Evolutionary conservation across 2,797 vertebrate species (phyloP).

Genomic region (Cossypha niveicapilla): DNA sequence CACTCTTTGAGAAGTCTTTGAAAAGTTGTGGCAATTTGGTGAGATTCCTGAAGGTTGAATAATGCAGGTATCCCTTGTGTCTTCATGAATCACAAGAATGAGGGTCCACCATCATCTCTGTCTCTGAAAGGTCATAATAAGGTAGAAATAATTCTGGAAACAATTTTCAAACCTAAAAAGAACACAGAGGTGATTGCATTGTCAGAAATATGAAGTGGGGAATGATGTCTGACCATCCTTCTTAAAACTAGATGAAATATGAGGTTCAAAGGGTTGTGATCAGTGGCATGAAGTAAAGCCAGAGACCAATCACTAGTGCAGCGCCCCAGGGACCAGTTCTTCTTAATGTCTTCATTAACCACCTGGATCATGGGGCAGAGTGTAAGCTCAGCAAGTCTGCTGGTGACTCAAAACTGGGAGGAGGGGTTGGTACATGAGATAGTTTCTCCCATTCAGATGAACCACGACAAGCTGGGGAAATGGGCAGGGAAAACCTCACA

Average conservation of each 20-base stretch:
- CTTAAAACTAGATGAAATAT: neutral
- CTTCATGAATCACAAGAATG: neutral
- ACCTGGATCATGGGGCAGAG: neutral
- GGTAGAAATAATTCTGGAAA: neutral
- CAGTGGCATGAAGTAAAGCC: neutral
- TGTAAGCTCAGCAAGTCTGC: neutral
- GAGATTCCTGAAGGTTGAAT: neutral
- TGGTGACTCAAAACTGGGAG: neutral
- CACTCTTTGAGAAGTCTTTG: neutral
- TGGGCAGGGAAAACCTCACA: neutral
- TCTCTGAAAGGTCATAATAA: neutral
- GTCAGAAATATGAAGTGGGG: neutral
- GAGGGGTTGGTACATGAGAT: neutral
- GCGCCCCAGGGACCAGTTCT: neutral
- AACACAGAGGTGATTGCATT: neutral
- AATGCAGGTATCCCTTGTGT: neutral
- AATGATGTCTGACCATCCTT: neutral
- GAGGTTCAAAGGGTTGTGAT: neutral
- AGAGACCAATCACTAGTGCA: neutral
- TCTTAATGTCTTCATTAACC: neutral
- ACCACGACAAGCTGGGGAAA: rapidly evolving
- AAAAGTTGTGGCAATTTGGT: neutral
- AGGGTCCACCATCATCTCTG: neutral
- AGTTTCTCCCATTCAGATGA: neutral
- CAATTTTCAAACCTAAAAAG: neutral